phyloP scores from a whole-genome alignment of 53 echinoderm and acorn worm species.

The Arbacia lixula region DNA sequence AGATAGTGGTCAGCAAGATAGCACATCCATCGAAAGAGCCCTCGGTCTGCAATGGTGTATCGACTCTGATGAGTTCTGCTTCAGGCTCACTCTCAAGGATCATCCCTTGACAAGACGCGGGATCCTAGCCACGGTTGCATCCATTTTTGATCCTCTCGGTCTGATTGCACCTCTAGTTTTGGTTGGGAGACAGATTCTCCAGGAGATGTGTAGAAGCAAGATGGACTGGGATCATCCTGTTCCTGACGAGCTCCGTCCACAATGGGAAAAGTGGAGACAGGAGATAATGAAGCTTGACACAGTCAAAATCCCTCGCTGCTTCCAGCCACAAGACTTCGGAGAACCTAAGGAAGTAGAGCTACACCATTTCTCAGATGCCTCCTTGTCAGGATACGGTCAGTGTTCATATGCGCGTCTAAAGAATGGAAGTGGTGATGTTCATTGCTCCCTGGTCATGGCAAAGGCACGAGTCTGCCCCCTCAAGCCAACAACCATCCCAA shows the following conservation, averaged over 20 bases:
- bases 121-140: conserved; percentile 60
- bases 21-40: conserved; percentile 53
- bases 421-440: conserved; percentile 15
- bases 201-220: conserved; percentile 51
- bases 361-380: conserved; percentile 71
- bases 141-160: conserved; percentile 62
- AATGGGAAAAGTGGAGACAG: conserved; percentile 64
- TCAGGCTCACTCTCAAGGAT: conserved; percentile 59
- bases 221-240: conserved; percentile 60
- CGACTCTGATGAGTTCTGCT: conserved; percentile 62
- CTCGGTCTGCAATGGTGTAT: conserved; percentile 65
- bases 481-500: conserved; percentile 65
- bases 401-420: conserved; percentile 60
- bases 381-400: conserved; percentile 65
- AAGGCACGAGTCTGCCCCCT: conserved; percentile 71
- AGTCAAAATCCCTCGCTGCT: conserved; percentile 51
- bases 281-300: conserved; percentile 48
- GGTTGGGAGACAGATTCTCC: conserved; percentile 45
- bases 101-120: conserved; percentile 64
- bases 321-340: conserved; percentile 48
- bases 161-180: conserved; percentile 54
- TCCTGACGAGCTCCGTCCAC: conserved; percentile 12
- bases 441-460: conserved; percentile 30
- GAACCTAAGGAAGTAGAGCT: conserved; percentile 17
- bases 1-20: conserved; percentile 1